These are phyloP conservation scores for Mimachlamys varia DNA, from an alignment of 2,888 invertebrate species.

Conservation along the genomic window DNA sequence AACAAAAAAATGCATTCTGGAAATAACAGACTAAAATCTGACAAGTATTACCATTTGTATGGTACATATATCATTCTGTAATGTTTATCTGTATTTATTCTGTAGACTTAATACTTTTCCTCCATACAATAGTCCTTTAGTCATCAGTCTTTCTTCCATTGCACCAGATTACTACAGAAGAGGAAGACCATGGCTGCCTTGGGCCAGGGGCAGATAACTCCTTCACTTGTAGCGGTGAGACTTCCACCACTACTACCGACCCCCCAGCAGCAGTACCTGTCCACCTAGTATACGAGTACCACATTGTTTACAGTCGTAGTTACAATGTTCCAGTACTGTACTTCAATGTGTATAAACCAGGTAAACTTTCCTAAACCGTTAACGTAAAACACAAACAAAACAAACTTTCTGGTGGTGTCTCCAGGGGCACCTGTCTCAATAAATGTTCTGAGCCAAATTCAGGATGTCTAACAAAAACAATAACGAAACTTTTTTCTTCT, in stretches of 20 bases:
- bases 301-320: slow-evolving; percentile 80
- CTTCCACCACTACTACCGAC: neutral
- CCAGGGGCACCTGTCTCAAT: too few relatives aligned
- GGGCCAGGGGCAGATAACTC: neutral
- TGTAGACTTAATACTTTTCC: too few relatives aligned
- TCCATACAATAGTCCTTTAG: neutral
- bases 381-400: too few relatives aligned
- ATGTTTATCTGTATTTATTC: too few relatives aligned
- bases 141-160: neutral
- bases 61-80: too few relatives aligned
- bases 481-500: too few relatives aligned
- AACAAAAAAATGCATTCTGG: too few relatives aligned
- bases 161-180: slow-evolving; percentile 36
- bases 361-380: slow-evolving; percentile 54
- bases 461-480: too few relatives aligned
- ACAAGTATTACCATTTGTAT: too few relatives aligned
- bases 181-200: slow-evolving; percentile 44
- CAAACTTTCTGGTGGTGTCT: too few relatives aligned
- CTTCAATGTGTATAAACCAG: slow-evolving; percentile 76
- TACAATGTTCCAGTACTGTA: slow-evolving; percentile 81
- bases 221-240: neutral
- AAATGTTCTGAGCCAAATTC: too few relatives aligned
- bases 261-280: neutral
- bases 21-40: too few relatives aligned
- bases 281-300: slow-evolving; percentile 75